A percentile compares a stretch with the other conserved stretches of the same genome.
Conservation (phyloP, 1,140 invertebrate genomes). For the Epicauta chinensis region DNA sequence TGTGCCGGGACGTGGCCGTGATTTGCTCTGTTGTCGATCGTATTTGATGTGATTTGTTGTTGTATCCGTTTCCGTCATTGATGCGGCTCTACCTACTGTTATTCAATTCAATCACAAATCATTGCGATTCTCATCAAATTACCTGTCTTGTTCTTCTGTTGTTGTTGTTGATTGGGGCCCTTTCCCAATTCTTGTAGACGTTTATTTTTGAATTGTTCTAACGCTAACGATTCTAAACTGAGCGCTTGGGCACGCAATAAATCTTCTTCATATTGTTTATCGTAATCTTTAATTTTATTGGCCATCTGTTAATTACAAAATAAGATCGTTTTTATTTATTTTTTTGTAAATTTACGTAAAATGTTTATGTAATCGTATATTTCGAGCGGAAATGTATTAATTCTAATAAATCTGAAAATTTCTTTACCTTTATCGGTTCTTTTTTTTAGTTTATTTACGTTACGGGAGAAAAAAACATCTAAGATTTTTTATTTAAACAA, state of each 20-base stretch:
- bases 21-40: constrained; percentile 32
- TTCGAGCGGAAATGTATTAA: no score
- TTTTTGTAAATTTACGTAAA: no score
- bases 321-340: no score
- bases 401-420: no score
- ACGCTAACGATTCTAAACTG: constrained; percentile 74
- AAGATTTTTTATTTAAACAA: no score
- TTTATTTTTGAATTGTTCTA: constrained; percentile 71
- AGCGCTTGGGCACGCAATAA: constrained; percentile 77
- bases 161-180: constrained; percentile 14
- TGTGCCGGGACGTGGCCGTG: constrained; percentile 34
- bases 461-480: no score
- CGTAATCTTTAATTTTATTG: constrained; percentile 52
- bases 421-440: no score
- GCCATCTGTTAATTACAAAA: no score
- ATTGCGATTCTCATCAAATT: no score
- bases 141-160: constrained; percentile 15
- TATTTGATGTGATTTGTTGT: constrained; percentile 34
- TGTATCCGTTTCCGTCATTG: constrained; percentile 40
- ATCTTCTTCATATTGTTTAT: constrained; percentile 76
- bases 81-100: constrained; percentile 34
- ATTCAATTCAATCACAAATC: constrained; percentile 2
- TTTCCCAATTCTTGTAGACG: constrained; percentile 39
- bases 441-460: no score
- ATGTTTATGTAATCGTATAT: no score